phyloP scores from a whole-genome alignment of 2,888 invertebrate species.

The Parnassius orleans region DNA sequence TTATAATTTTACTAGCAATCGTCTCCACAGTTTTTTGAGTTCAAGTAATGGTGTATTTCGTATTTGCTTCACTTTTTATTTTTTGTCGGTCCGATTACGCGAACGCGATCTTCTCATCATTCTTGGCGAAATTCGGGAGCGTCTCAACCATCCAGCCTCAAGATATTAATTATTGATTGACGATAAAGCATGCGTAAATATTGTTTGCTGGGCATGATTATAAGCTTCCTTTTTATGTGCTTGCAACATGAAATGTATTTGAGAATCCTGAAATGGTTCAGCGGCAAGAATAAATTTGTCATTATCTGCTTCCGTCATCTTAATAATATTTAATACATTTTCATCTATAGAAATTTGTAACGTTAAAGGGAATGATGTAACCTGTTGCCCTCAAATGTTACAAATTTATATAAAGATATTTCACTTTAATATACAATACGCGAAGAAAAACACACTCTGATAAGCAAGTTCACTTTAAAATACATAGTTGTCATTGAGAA shows the following conservation, averaged over 20 bases:
- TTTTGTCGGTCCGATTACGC: slow-evolving; percentile 79
- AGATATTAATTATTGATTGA: slow-evolving; percentile 81
- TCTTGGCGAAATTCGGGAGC: slow-evolving; percentile 80
- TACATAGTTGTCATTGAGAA: no score
- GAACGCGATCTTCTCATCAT: slow-evolving; percentile 78
- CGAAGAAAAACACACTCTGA: no score
- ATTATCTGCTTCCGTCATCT: background rate
- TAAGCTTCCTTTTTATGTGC: slow-evolving; percentile 41
- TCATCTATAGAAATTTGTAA: no score
- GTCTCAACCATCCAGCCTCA: slow-evolving; percentile 69
- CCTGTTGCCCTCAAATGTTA: no score
- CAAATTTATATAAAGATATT: no score
- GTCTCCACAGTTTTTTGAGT: slow-evolving; percentile 54
- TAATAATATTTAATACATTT: background rate
- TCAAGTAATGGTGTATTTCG: slow-evolving; percentile 78
- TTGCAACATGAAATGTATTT: slow-evolving; percentile 30
- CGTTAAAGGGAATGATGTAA: no score
- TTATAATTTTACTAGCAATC: slow-evolving; percentile 21
- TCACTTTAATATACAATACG: no score
- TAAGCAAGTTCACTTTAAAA: no score
- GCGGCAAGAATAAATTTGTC: no score
- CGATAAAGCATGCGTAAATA: slow-evolving; percentile 74
- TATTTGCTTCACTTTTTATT: slow-evolving; percentile 80
- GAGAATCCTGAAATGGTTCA: background rate
- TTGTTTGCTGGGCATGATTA: slow-evolving; percentile 56